These are phyloP conservation scores for Prionace glauca DNA, from an alignment of 2,797 vertebrate genomes.

Conservation along the genomic window DNA sequence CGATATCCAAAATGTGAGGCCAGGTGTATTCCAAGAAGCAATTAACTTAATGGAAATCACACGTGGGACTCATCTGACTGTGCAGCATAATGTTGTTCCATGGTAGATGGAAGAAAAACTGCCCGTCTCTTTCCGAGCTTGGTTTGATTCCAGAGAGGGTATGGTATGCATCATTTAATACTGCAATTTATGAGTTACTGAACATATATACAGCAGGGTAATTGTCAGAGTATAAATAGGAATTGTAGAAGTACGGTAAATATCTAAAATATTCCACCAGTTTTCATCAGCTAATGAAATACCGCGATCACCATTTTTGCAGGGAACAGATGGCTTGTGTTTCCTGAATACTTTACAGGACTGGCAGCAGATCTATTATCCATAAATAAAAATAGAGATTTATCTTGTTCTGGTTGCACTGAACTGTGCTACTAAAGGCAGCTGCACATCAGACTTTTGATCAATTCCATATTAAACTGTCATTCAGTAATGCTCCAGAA, in stretches of 20 bases:
- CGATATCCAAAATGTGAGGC: background rate
- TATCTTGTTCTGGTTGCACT: conserved; percentile 14
- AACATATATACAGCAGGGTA: background rate
- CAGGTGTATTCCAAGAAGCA: conserved; percentile 7
- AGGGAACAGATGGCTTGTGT: background rate
- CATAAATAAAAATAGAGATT: conserved; percentile 28
- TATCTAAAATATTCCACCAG: background rate
- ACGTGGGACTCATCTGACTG: background rate
- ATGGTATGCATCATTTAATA: background rate
- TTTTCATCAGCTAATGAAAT: background rate
- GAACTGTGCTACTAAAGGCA: background rate
- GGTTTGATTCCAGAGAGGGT: background rate
- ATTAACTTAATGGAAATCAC: background rate
- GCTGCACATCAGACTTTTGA: background rate
- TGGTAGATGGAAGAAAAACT: background rate
- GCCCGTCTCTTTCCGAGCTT: background rate
- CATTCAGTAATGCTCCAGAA: background rate
- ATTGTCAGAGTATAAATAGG: conserved; percentile 8
- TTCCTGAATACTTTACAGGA: background rate
- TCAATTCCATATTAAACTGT: background rate
- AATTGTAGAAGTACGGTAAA: background rate
- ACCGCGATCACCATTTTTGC: background rate
- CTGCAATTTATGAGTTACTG: background rate
- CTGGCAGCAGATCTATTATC: background rate
- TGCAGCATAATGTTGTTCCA: background rate